Conservation (phyloP, 2,113 vertebrate species). For the Cricetomys ansorgei region DNA sequence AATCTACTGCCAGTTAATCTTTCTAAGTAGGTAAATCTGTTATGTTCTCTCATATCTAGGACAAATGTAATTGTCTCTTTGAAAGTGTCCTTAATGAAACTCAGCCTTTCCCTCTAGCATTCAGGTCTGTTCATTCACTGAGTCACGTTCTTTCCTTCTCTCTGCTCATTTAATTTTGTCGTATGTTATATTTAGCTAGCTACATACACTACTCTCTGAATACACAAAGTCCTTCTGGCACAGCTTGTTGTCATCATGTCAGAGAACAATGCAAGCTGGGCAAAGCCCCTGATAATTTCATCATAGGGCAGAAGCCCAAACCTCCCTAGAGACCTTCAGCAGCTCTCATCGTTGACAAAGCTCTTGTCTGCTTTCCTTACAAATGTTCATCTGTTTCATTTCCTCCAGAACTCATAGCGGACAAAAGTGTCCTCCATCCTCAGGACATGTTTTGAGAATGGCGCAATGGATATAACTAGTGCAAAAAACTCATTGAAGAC, state of each 20-base stretch:
- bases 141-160: background rate
- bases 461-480: background rate
- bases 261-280: background rate
- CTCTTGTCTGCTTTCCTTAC: background rate
- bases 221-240: background rate
- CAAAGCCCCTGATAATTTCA: background rate
- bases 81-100: background rate
- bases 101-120: background rate
- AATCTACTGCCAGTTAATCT: background rate
- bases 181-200: background rate
- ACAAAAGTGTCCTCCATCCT: background rate
- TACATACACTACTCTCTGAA: background rate
- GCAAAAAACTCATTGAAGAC: slow-evolving; percentile 2
- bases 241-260: background rate
- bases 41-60: background rate
- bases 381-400: background rate
- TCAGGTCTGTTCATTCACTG: background rate
- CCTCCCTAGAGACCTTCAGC: background rate
- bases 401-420: background rate
- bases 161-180: background rate
- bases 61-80: background rate
- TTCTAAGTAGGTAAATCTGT: background rate
- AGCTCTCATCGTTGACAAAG: background rate
- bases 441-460: background rate
- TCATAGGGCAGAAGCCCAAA: background rate